These are phyloP conservation scores for Pionites leucogaster DNA, from an alignment of 2,113 vertebrate species.

Conservation along the genomic window DNA sequence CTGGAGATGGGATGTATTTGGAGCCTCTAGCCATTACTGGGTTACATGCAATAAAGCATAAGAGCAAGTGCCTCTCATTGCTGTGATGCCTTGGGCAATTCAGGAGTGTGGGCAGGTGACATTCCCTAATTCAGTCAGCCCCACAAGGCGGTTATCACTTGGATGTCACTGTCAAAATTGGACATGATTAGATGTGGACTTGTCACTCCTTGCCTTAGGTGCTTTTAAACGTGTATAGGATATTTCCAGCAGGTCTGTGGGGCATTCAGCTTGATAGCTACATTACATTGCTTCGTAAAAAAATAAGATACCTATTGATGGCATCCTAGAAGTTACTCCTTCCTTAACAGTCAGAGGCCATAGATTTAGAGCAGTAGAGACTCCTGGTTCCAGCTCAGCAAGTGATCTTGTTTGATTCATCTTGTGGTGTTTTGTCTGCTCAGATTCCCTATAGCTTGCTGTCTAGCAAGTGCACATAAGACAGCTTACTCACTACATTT, in stretches of 20 bases:
- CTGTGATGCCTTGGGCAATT: neutral
- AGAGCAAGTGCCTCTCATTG: neutral
- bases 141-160: neutral
- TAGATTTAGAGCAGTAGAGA: neutral
- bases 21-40: neutral
- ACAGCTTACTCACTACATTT: neutral
- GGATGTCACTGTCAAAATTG: neutral
- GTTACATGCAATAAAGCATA: neutral
- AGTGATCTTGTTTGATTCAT: neutral
- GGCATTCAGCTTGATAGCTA: neutral
- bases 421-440: neutral
- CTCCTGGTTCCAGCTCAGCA: neutral
- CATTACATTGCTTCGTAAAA: neutral
- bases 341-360: neutral
- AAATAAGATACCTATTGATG: neutral
- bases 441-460: neutral
- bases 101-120: neutral
- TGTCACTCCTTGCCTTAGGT: neutral
- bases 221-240: neutral
- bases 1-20: neutral
- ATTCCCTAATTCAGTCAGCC: neutral
- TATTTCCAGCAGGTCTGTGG: neutral
- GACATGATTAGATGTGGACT: neutral
- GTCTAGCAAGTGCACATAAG: neutral
- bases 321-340: neutral